A percentile compares a stretch with the other conserved stretches of the same genome.
phyloP scores from a whole-genome alignment of 2,113 vertebrate genomes.

The Cercopithecus mona region DNA sequence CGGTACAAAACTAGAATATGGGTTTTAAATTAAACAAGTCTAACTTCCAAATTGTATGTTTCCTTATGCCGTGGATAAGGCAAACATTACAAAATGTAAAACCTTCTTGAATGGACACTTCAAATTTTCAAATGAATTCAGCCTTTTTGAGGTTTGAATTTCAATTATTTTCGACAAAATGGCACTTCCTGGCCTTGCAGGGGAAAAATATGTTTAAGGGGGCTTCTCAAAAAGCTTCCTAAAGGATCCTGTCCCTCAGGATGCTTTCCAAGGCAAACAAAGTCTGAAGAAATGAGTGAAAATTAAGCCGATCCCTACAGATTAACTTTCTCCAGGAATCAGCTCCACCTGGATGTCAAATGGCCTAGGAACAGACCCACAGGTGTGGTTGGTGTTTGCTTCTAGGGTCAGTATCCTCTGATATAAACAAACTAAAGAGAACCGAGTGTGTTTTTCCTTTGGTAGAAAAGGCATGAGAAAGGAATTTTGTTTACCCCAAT shows the following conservation, averaged over 20 bases:
- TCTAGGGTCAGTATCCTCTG: not conserved
- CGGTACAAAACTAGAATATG: not conserved
- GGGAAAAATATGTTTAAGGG: not conserved
- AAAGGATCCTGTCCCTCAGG: not conserved
- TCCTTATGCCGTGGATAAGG: not conserved
- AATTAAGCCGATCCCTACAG: not conserved
- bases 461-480: not conserved
- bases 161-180: not conserved
- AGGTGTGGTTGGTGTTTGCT: not conserved
- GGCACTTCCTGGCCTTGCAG: not conserved
- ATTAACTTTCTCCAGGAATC: not conserved
- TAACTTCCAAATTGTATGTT: not conserved
- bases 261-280: not conserved
- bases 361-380: not conserved
- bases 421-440: not conserved
- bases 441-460: not conserved
- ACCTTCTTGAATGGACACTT: not conserved
- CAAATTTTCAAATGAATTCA: constrained; percentile 1
- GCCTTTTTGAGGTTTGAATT: not conserved
- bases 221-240: not conserved
- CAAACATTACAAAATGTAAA: not conserved
- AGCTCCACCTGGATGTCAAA: not conserved
- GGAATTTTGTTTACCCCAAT: not conserved
- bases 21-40: not conserved
- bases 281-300: not conserved